Evolutionary conservation across 2,888 invertebrate species (phyloP).

Genomic region (Drosophila dives): DNA sequence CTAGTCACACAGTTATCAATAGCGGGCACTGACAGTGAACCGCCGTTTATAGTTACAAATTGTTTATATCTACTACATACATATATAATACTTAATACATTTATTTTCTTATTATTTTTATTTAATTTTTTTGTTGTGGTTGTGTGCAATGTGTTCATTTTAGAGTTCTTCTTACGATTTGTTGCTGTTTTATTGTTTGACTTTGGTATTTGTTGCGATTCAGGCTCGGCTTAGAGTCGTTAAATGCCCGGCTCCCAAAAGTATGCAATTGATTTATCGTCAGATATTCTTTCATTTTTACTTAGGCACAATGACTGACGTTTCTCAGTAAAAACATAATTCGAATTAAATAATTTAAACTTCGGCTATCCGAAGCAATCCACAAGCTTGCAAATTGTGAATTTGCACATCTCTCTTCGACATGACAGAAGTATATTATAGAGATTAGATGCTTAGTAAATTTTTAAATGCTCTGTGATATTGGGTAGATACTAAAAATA

Average conservation of each 20-base stretch:
- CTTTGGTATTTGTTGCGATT: constrained; percentile 23
- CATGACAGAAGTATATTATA: not conserved
- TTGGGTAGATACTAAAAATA: not conserved
- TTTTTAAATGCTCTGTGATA: constrained; percentile 13
- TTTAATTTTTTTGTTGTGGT: constrained; percentile 2
- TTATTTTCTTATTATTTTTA: constrained; percentile 23
- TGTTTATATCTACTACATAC: constrained; percentile 59
- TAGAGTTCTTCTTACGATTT: not conserved
- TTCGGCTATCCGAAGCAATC: constrained; percentile 15
- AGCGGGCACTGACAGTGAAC: constrained; percentile 11
- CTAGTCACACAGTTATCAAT: constrained; percentile 42
- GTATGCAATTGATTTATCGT: constrained; percentile 59
- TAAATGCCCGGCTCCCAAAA: constrained; percentile 35
- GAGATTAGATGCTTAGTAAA: too few species aligned
- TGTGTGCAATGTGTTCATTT: not conserved
- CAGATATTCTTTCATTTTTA: constrained; percentile 52
- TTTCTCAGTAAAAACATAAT: constrained; percentile 25
- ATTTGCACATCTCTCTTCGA: not conserved
- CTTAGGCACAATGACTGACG: constrained; percentile 76
- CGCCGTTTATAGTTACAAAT: constrained; percentile 45
- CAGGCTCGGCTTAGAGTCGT: constrained; percentile 49
- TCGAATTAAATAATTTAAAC: not conserved
- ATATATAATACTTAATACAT: constrained; percentile 23
- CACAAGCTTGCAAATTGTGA: constrained; percentile 33
- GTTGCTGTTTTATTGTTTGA: constrained; percentile 35